Evolutionary conservation across 2,888 invertebrate species (phyloP), one percentile per base, ranked within the genome.

Genomic region (Brachypterus glaber): DNA sequence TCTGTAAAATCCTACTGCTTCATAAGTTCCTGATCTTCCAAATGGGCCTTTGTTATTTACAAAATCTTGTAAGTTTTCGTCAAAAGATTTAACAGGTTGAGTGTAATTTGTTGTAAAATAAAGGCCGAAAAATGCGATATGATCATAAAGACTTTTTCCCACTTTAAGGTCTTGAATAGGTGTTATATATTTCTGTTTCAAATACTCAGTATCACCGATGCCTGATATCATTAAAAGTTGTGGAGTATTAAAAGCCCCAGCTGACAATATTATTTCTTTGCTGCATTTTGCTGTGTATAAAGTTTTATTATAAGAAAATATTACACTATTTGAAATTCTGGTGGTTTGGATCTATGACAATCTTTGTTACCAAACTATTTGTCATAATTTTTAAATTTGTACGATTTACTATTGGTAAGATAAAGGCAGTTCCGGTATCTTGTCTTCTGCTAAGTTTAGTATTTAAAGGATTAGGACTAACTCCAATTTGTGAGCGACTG

Each of bases 161-260:
- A 41, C 35, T 24, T 38, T 38, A 9, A 35, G 9, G 26, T 41
- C 38, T 31, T 34, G 2, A 4, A 39, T 30, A 9, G 39, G 24
- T 3, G 24, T n/a, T 5, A 41, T 35, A 3, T 29, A 12, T 17
- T 35, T 16, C 8, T 36, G 18, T 16, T 32, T 4, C 14, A 40
- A 26, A 21, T 35, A 31, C 3, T 27, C 9, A 4, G 24, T 36
- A 13, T 35, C 32, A 2, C 40, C 40, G 5, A 40, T 21, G 9
- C 40, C 40, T 3, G 89, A 88, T 5, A 92, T 61, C 84, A 91
- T 85, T 4, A 93, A 70, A 2, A 93, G 59, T 60, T 92, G 91
- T 0, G 92, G 88, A 1, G 88, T 82, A 52, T 85, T 86, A 47
- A 93, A 81, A 2, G 89, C 75, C 0, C 92, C 92, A 2, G 85